Base-by-base conservation (phyloP, 2,888 invertebrate species). In the Amphipyra tragopoginis region DNA sequence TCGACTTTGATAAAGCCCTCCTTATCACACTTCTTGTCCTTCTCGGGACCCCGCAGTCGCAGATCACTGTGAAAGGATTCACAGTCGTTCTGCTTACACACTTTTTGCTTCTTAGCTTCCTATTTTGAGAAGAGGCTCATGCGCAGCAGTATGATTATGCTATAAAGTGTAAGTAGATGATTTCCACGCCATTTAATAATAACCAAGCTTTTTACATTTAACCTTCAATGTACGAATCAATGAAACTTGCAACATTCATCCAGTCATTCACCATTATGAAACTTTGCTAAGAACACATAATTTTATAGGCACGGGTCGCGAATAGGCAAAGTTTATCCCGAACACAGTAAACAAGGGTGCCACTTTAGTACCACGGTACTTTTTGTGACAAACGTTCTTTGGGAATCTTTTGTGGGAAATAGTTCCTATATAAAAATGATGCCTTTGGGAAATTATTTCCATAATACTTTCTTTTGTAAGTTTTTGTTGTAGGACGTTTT, bases 301-400 rank as follows among this genome's bases (percentile, higher is more conserved):
- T 52, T 52, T 52, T 43, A 52, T 49, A 9, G 21, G 40, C n/a
- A 44, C 40, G 44, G 21, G 40, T 52, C 44, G 9, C 5, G 21
- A 50, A 47, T 29, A 45, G 52, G 26, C 8, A 53, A 68, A 68
- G 13, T 69, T 65, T 49, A n/a, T 60, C 33, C 15, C 8, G 26
- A 1, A 15, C 34, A 15, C n/a, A 11, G 51, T 65, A 60, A 70
- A 71, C 72, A 69, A 72, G 54, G 66, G 64, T 52, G 40, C 44
- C n/a, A 47, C 14, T 53, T 42, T 53, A 65, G 60, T 59, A 2
- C 26, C 40, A 10, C 50, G 34, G 21, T 34, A 52, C 21, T 69
- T 66, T 56, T 47, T 52, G 26, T 33, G 44, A 42, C 52, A 39
- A 51, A 59, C 53, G 54, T 65, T 57, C 15, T 54, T 65, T 26